Percentiles rank a stretch among this genome's conserved stretches.
phyloP scores from a whole-genome alignment of 2,888 invertebrate genomes.

The Latrodectus hesperus region DNA sequence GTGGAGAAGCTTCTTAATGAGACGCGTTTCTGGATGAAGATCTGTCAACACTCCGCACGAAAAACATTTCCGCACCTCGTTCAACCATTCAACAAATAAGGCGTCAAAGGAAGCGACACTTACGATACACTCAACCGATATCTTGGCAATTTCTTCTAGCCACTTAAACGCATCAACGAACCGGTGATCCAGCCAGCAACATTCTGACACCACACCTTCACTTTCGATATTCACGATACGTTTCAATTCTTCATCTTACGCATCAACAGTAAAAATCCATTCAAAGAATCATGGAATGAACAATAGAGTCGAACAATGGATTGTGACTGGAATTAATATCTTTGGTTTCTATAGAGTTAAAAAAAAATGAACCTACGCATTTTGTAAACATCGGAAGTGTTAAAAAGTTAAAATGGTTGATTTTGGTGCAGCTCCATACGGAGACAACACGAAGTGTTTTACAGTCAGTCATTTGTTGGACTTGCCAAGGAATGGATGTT shows the following conservation, averaged over 20 bases:
- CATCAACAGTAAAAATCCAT: not conserved
- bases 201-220: no score
- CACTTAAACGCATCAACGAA: not conserved
- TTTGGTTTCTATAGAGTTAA: no score
- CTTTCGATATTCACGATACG: no score
- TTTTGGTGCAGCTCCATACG: constrained; percentile 45
- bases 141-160: not conserved
- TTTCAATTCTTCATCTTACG: no score
- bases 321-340: no score
- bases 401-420: constrained; percentile 49
- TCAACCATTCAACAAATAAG: constrained; percentile 49
- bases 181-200: not conserved
- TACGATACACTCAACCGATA: constrained; percentile 12
- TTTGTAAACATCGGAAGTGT: not conserved
- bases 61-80: constrained; percentile 46
- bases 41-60: constrained; percentile 50
- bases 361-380: no score
- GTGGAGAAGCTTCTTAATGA: constrained; percentile 44
- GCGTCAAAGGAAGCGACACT: constrained; percentile 39
- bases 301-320: not conserved
- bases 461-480: constrained; percentile 69
- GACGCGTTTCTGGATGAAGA: constrained; percentile 33
- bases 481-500: constrained; percentile 52
- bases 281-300: not conserved
- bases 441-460: constrained; percentile 70